Conservation (phyloP, 1,140 invertebrate species). For the Bactericera cockerelli region DNA sequence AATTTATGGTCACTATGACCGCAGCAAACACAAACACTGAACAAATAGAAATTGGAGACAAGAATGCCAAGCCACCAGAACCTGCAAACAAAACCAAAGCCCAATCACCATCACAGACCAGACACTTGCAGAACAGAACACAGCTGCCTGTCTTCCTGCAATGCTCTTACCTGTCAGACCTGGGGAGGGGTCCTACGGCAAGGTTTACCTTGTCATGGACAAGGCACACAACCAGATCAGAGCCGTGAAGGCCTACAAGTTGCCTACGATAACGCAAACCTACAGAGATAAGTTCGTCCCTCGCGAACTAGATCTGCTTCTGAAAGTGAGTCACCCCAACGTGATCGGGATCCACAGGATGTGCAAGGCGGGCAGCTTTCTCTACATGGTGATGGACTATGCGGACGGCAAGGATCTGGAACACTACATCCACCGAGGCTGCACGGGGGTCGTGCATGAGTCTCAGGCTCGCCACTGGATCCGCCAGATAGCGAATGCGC, state of each 20-base stretch:
- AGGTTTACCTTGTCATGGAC: background rate
- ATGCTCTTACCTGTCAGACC: too few relatives aligned
- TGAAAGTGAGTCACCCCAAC: slow-evolving; percentile 52
- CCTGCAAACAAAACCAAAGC: too few relatives aligned
- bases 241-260: slow-evolving; percentile 61
- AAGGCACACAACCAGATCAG: slow-evolving; percentile 22
- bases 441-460: slow-evolving; percentile 42
- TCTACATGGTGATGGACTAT: slow-evolving; percentile 18
- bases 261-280: slow-evolving; percentile 40
- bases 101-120: too few relatives aligned
- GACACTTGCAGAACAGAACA: too few relatives aligned
- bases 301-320: slow-evolving; percentile 50
- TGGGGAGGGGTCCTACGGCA: background rate
- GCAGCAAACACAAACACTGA: too few relatives aligned
- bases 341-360: slow-evolving; percentile 51
- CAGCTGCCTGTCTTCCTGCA: too few relatives aligned
- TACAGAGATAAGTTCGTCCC: slow-evolving; percentile 45
- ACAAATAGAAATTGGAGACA: too few relatives aligned
- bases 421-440: background rate
- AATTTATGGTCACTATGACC: too few relatives aligned
- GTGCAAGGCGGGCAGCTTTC: slow-evolving; percentile 35
- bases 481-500: slow-evolving; percentile 41
- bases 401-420: slow-evolving; percentile 9
- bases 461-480: slow-evolving; percentile 48
- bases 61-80: too few relatives aligned